Evolutionary conservation across 2,888 invertebrate genomes (phyloP).

Genomic region (Itoplectis maculator): DNA sequence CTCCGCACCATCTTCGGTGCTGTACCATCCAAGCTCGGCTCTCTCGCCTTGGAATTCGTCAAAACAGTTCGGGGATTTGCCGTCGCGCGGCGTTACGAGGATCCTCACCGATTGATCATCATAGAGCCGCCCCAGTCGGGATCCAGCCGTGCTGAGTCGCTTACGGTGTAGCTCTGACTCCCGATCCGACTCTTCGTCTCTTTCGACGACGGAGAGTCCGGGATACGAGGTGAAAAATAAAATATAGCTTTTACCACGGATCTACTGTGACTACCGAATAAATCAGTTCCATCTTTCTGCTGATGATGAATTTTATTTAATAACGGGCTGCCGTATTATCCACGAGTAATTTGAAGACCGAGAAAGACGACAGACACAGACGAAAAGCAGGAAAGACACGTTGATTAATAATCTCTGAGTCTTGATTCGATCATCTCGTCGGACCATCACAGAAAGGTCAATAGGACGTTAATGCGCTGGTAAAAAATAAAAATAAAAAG

Average conservation of each 20-base stretch:
- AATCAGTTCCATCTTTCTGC: background rate
- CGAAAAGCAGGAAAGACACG: slow-evolving; percentile 27
- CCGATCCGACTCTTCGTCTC: background rate
- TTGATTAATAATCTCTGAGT: slow-evolving; percentile 55
- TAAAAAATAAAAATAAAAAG: slow-evolving; percentile 39
- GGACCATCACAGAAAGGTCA: slow-evolving; percentile 56
- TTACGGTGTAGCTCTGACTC: slow-evolving; percentile 15
- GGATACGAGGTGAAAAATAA: background rate
- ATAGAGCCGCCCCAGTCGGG: slow-evolving; percentile 39
- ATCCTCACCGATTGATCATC: slow-evolving; percentile 65
- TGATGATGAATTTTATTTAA: slow-evolving; percentile 23
- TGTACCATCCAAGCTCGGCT: slow-evolving; percentile 81
- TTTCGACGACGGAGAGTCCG: background rate
- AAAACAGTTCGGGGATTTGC: slow-evolving; percentile 79
- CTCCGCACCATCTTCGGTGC: slow-evolving; percentile 24
- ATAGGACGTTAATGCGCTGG: slow-evolving; percentile 41
- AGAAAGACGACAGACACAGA: slow-evolving; percentile 20
- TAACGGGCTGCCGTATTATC: slow-evolving; percentile 14
- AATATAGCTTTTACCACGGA: background rate
- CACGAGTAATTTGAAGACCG: background rate
- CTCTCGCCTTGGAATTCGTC: slow-evolving; percentile 65
- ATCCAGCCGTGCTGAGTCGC: slow-evolving; percentile 30
- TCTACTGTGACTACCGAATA: background rate
- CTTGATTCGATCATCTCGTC: slow-evolving; percentile 18
- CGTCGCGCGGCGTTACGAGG: slow-evolving; percentile 80